phyloP scores from a whole-genome alignment of 2,113 vertebrate species.

The Ellobius talpinus region DNA sequence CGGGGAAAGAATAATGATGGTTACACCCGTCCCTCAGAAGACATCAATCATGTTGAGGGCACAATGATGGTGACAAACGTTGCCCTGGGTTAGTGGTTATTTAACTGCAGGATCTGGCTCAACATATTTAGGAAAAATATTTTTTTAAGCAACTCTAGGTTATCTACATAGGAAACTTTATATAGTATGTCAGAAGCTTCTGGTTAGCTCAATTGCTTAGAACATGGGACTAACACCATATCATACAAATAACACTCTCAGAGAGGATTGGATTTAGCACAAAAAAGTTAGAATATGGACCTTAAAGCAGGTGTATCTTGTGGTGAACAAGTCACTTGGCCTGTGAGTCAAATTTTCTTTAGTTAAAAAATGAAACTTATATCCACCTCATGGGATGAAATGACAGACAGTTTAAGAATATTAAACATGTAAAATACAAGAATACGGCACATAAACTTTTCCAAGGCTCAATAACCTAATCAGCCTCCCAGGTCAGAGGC shows the following conservation, averaged over 20 bases:
- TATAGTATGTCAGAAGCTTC: neutral
- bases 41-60: slow-evolving; percentile 65
- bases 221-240: too few species aligned
- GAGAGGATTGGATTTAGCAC: neutral
- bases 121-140: neutral
- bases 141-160: neutral
- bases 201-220: neutral
- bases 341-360: slow-evolving; percentile 42
- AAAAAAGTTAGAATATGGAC: neutral
- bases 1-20: slow-evolving; percentile 68
- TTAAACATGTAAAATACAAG: neutral
- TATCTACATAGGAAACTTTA: neutral
- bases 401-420: slow-evolving; percentile 38
- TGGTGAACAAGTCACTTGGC: neutral
- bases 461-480: neutral
- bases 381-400: neutral
- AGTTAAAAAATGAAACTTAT: neutral
- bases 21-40: slow-evolving; percentile 74
- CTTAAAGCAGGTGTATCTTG: neutral
- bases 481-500: neutral
- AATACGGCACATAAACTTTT: neutral
- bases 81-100: neutral
- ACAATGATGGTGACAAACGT: neutral
- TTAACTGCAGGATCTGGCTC: slow-evolving; percentile 7
- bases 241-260: neutral